Evolutionary conservation across 1,140 invertebrate genomes (phyloP), one percentile per base, ranked within the genome.

Genomic region (Megalonaias nervosa): DNA sequence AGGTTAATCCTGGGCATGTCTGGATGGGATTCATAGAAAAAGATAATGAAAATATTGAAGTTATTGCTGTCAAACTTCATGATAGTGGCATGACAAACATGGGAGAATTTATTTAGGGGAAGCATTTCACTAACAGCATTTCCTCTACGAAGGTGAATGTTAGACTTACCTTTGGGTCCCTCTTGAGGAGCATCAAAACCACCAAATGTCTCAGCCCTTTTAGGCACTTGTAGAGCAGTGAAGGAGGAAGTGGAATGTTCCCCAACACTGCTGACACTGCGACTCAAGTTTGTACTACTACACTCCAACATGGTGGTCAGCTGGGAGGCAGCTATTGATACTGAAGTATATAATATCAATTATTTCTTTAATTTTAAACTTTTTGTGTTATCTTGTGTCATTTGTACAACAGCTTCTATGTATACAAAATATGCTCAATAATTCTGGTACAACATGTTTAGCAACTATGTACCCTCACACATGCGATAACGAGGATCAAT

Each of bases 131-230:
- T 48, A 48, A 48, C 11, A 11, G 38, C 38, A 48, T 48, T 11
- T 48, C 38, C 11, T 11, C 38, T 48, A 11, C 9, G 2, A 31
- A 31, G 26, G 26, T 31, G 26, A 31, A 2, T 1, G 26, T 31
- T 31, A 31, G 21, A 21, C 78, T 67, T 73, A 85, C 82, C 71
- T 81, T 81, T 85, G 21, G 81, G 80, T 21, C 68, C 76, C 14
- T 86, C 83, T 61, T 80, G 76, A 23, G 55, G 66, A 59, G 79
- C 84, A 71, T 98, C 97, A 87, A 98, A 98, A 4, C 97, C 97
- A 14, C 96, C 96, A 91, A 98, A 98, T 0, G 97, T 98, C 91
- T 98, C 97, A 0, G 97, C 97, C 57, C 97, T 92, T 84, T 97
- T 95, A 5, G 97, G 97, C 74, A 98, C 89, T 21, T 95, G 94